Base-by-base conservation (phyloP, 2,888 invertebrate species). In the Orthonychiurus folsomi region DNA sequence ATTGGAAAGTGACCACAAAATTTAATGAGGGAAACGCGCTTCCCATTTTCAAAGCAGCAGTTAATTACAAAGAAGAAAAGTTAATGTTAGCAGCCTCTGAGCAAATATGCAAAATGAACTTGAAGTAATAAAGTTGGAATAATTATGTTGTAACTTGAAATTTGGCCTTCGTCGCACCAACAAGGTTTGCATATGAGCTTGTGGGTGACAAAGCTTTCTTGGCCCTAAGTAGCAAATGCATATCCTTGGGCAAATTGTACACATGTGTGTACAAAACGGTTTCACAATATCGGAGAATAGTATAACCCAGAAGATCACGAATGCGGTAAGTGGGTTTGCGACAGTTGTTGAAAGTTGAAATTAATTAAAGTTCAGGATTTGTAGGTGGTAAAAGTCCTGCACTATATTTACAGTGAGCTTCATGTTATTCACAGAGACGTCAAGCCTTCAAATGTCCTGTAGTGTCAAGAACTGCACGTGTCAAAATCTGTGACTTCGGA, bases 401-500 rank as follows among this genome's bases (percentile, higher is more conserved):
- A 94, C 78, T 96, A 95, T 77, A 83, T 96, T 66, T 89, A 97
- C 78, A 87, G 89, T 56, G 84, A 90, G 75, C 81, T 96, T 69
- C 85, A 87, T 78, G 93, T 97, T 50, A 97, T 97, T 73, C 97
- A 97, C 77, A 80, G 88, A 73, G 97, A 97, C 80, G 96, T 97
- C 0, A 97, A 97, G 76, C 97, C 97, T 27, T 96, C 95, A 62
- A 97, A 97, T 80, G 96, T 97, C 75, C 82, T 97, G 73, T 90
- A 73, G 90, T 96, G 71, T 95, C 93, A 78, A 83, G 90, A 68
- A 83, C 84, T 75, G 97, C 96, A 23, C 89, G 93, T 76, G 92
- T 97, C 1, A 97, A 97, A 79, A 94, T 97, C 84, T 97, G 97
- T 79, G 97, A 97, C 80, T 97, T 97, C 82, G 97, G 97, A 63